Conservation (phyloP, 2,113 vertebrate species). For the Hassar affinis region DNA sequence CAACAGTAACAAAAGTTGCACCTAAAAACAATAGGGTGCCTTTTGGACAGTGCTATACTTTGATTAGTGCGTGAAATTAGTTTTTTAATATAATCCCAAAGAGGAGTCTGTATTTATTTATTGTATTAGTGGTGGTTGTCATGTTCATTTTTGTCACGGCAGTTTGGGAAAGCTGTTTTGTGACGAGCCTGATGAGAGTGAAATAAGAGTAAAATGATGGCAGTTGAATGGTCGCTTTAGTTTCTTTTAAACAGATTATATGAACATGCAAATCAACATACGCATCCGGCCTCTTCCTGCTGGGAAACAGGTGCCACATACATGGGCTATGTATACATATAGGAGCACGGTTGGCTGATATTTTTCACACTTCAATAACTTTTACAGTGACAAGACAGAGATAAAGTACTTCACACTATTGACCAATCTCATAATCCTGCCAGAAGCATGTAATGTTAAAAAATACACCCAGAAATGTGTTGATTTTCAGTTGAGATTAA, state of each 20-base stretch:
- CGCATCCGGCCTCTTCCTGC: neutral
- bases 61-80: too few relatives aligned
- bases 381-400: neutral
- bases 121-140: too few relatives aligned
- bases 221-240: neutral
- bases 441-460: neutral
- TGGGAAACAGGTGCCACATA: neutral
- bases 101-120: neutral
- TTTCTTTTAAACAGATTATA: neutral
- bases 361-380: neutral
- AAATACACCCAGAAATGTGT: neutral
- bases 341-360: neutral
- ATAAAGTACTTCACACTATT: neutral
- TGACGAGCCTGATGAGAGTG: neutral
- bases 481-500: neutral
- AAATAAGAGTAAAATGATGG: too few relatives aligned
- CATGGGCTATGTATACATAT: neutral
- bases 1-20: too few relatives aligned
- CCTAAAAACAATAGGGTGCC: too few relatives aligned
- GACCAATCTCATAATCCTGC: neutral
- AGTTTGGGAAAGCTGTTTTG: neutral
- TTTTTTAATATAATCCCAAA: neutral
- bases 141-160: too few relatives aligned
- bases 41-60: too few relatives aligned
- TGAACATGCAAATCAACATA: neutral